Evolutionary conservation across 2,113 vertebrate species (phyloP).

Genomic region (Echinops telfairi): DNA sequence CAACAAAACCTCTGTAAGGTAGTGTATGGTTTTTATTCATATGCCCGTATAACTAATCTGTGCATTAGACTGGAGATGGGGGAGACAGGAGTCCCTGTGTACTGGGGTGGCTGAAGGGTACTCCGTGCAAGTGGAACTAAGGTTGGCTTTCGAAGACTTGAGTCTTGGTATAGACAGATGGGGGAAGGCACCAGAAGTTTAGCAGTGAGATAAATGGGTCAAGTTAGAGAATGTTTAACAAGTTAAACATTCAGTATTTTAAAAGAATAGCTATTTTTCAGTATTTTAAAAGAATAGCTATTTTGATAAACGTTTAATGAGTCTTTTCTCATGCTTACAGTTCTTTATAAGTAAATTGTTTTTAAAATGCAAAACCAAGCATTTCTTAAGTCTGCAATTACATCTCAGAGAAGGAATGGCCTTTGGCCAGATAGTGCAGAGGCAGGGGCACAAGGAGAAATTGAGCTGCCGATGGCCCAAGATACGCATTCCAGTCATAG

Average conservation of each 20-base stretch:
- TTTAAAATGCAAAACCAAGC: constrained; percentile 7
- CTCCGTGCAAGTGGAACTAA: not conserved
- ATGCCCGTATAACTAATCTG: not conserved
- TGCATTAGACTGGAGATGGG: constrained; percentile 9
- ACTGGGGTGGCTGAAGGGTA: not conserved
- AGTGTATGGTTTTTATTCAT: not conserved
- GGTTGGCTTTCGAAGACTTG: not conserved
- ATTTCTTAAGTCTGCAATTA: constrained; percentile 32
- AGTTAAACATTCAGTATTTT: not conserved
- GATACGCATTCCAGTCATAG: not conserved
- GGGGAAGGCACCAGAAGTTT: not conserved
- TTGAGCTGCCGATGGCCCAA: not conserved
- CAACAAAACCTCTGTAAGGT: not conserved
- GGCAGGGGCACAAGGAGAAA: not conserved
- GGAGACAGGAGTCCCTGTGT: not conserved
- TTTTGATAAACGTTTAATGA: constrained; percentile 50
- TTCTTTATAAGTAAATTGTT: constrained; percentile 18
- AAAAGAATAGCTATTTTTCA: constrained; percentile 54
- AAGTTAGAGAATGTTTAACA: constrained; percentile 41
- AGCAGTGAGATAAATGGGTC: not conserved
- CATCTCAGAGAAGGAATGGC: constrained; percentile 17
- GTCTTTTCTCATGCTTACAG: constrained; percentile 34
- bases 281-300: constrained; percentile 43
- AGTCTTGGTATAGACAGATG: not conserved
- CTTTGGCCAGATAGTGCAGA: not conserved